phyloP scores from a whole-genome alignment of 2,888 invertebrate species.

The Parnassius orleans region DNA sequence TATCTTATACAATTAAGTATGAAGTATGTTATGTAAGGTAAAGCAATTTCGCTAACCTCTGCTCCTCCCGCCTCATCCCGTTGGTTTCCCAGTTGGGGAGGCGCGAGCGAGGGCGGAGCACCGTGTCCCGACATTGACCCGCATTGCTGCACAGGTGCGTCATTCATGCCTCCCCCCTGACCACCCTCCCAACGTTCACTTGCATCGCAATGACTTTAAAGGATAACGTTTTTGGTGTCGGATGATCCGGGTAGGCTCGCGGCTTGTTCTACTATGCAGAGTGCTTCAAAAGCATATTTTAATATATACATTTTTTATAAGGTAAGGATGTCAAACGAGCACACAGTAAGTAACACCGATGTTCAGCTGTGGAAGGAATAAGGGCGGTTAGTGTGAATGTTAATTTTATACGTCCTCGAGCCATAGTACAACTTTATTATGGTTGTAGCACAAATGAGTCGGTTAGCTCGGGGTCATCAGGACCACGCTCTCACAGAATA shows the following conservation, averaged over 20 bases:
- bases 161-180: conserved; percentile 26
- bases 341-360: too few relatives aligned
- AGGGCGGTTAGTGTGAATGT: too few relatives aligned
- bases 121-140: conserved; percentile 33
- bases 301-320: too few relatives aligned
- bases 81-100: conserved; percentile 4
- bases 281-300: not conserved
- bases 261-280: not conserved
- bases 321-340: too few relatives aligned
- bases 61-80: conserved; percentile 14
- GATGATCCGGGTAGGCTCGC: not conserved
- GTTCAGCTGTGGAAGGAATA: too few relatives aligned
- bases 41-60: conserved; percentile 25
- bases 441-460: too few relatives aligned
- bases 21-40: conserved; percentile 9
- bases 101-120: conserved; percentile 10
- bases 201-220: conserved; percentile 8
- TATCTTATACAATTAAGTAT: too few relatives aligned
- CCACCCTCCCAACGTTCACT: conserved; percentile 6
- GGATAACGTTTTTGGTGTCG: not conserved
- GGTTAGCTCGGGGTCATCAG: too few relatives aligned
- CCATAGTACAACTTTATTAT: too few relatives aligned
- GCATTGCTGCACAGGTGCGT: conserved; percentile 30
- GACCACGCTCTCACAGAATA: too few relatives aligned
- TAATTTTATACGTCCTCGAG: too few relatives aligned